phyloP scores from a whole-genome alignment of 2,888 invertebrate species.

The Xylota sylvarum region DNA sequence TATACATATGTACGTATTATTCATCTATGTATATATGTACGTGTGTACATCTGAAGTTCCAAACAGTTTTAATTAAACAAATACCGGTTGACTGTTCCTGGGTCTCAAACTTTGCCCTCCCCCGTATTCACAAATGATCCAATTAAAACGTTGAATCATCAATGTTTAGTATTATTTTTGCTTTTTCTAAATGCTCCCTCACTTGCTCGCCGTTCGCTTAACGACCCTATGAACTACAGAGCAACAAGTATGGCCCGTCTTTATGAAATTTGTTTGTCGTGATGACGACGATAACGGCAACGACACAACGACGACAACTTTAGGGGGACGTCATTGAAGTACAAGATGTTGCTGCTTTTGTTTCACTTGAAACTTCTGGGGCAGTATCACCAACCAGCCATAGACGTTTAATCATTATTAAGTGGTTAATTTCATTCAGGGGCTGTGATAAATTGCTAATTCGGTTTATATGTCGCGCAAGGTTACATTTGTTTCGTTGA shows the following conservation, averaged over 20 bases:
- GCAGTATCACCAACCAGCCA: constrained; percentile 24
- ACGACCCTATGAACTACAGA: constrained; percentile 14
- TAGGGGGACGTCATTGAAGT: constrained; percentile 5
- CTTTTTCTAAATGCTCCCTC: constrained; percentile 3
- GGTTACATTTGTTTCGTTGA: constrained; percentile 44
- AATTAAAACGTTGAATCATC: constrained; percentile 49
- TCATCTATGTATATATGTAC: neutral
- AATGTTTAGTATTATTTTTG: constrained; percentile 18
- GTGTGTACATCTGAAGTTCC: constrained; percentile 5
- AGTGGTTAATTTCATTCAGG: constrained; percentile 72
- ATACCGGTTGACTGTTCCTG: neutral
- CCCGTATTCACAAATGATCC: constrained; percentile 24
- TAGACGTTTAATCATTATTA: constrained; percentile 62
- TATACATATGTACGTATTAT: neutral
- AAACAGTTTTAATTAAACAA: constrained; percentile 41
- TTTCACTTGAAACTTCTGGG: constrained; percentile 22
- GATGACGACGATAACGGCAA: constrained; percentile 11
- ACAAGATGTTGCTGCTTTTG: constrained; percentile 13
- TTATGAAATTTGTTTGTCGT: constrained; percentile 24
- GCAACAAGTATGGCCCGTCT: constrained; percentile 32
- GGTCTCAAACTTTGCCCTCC: constrained; percentile 25
- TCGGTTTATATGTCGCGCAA: constrained; percentile 42
- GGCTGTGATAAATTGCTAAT: constrained; percentile 67
- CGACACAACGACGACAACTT: neutral
- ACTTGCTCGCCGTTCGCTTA: constrained; percentile 5